Percentiles rank a stretch among this genome's conserved stretches.
Conservation (phyloP, 92 coral and sea anemone genomes). For the Porites lobata region DNA sequence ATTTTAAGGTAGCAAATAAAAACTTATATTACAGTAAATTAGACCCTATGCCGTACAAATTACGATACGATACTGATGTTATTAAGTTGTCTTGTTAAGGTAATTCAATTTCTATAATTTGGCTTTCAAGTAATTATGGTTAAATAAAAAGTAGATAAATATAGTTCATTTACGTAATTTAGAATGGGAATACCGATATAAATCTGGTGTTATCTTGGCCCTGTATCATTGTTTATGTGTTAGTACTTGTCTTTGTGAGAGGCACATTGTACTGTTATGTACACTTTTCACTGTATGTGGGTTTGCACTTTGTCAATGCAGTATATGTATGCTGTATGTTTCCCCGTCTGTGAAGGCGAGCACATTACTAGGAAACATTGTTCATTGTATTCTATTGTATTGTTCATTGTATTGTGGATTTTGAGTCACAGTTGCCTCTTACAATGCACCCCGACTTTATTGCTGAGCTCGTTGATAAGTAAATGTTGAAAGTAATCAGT, state of each 20-base stretch:
- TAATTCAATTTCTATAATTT: constrained; percentile 1
- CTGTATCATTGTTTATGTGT: constrained; percentile 39
- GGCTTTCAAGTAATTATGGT: not conserved
- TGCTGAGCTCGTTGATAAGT: too few relatives aligned
- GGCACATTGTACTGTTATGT: too few relatives aligned
- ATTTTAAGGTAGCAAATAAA: not conserved
- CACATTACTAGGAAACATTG: too few relatives aligned
- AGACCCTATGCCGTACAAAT: not conserved
- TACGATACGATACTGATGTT: not conserved
- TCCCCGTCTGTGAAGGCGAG: too few relatives aligned
- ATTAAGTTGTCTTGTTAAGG: not conserved
- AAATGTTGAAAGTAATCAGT: too few relatives aligned
- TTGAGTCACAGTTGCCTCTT: too few relatives aligned
- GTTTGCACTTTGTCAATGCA: too few relatives aligned
- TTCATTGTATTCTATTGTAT: too few relatives aligned
- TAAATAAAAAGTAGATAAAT: not conserved
- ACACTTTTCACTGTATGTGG: too few relatives aligned
- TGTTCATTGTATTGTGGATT: too few relatives aligned
- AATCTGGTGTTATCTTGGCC: constrained; percentile 57
- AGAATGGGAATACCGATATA: constrained; percentile 5
- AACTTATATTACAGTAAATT: not conserved
- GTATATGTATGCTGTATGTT: too few relatives aligned
- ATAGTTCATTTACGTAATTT: not conserved
- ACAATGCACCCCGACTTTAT: too few relatives aligned
- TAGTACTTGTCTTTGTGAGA: not conserved